phyloP scores from a whole-genome alignment of 2,797 vertebrate species.

The Tapirus indicus region DNA sequence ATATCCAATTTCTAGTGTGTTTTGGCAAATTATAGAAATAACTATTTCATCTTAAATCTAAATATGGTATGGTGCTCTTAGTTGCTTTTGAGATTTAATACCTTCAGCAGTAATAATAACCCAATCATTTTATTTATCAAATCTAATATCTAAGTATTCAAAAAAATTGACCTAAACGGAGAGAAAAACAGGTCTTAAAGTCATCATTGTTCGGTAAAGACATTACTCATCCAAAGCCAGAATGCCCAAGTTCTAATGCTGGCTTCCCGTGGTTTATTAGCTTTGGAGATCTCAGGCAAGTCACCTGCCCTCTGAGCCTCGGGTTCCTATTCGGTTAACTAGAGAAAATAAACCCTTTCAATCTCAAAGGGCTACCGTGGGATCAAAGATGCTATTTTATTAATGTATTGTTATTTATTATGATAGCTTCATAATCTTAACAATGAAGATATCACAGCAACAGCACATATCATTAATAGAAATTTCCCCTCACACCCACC shows the following conservation, averaged over 20 bases:
- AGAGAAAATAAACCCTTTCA: background rate
- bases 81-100: background rate
- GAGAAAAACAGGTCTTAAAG: background rate
- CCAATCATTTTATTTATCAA: background rate
- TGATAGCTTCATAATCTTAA: background rate
- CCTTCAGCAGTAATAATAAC: background rate
- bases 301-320: background rate
- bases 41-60: background rate
- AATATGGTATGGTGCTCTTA: background rate
- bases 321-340: background rate
- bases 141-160: background rate
- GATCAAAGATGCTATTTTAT: background rate
- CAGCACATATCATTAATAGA: background rate
- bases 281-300: background rate
- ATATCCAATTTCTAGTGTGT: background rate
- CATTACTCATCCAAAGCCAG: background rate
- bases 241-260: background rate
- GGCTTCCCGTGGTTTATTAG: background rate
- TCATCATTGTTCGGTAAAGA: background rate
- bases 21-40: slow-evolving; percentile 5
- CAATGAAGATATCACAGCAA: background rate
- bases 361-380: background rate
- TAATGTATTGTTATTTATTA: background rate
- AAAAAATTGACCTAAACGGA: background rate
- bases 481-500: background rate